Evolutionary conservation across 1,140 invertebrate genomes (phyloP).

Genomic region (Tetragonula clypearis): DNA sequence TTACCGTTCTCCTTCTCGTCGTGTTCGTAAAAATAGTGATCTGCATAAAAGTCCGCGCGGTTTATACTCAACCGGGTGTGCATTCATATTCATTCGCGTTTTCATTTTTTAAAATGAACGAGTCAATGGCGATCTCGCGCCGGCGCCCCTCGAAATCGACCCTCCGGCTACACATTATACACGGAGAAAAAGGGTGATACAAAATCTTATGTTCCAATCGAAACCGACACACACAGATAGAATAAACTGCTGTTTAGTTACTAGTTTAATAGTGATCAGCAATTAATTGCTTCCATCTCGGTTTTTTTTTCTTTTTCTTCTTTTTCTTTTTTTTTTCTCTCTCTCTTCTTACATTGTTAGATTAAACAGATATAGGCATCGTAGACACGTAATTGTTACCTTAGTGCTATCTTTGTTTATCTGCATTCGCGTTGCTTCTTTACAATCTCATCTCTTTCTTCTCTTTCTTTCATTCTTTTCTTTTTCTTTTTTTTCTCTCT

Average conservation of each 20-base stretch:
- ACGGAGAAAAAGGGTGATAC: conserved; percentile 74
- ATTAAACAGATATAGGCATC: conserved; percentile 67
- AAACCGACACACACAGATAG: conserved; percentile 76
- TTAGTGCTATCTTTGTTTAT: not conserved
- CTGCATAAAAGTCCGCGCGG: too few species aligned
- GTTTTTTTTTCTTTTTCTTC: too few species aligned
- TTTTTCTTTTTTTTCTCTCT: too few species aligned
- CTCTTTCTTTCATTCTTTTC: not conserved
- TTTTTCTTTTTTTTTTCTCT: too few species aligned
- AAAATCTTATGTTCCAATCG: conserved; percentile 76
- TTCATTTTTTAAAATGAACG: too few species aligned
- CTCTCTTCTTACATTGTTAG: conserved; percentile 39
- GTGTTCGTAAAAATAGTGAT: too few species aligned
- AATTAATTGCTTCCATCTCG: conserved; percentile 40
- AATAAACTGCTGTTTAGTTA: conserved; percentile 73
- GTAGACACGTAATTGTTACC: conserved; percentile 46
- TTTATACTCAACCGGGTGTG: too few species aligned
- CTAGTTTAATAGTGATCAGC: conserved; percentile 62
- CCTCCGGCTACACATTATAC: conserved; percentile 66
- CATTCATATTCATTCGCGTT: too few species aligned
- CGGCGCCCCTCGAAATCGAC: conserved; percentile 42
- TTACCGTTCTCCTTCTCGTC: too few species aligned
- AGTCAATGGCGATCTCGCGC: not conserved
- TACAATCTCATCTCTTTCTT: conserved; percentile 25
- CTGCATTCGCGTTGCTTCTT: conserved; percentile 2